Percentiles rank a stretch among this genome's conserved stretches.
phyloP scores from a whole-genome alignment of 1,140 invertebrate species.

The Drosophila simulans region DNA sequence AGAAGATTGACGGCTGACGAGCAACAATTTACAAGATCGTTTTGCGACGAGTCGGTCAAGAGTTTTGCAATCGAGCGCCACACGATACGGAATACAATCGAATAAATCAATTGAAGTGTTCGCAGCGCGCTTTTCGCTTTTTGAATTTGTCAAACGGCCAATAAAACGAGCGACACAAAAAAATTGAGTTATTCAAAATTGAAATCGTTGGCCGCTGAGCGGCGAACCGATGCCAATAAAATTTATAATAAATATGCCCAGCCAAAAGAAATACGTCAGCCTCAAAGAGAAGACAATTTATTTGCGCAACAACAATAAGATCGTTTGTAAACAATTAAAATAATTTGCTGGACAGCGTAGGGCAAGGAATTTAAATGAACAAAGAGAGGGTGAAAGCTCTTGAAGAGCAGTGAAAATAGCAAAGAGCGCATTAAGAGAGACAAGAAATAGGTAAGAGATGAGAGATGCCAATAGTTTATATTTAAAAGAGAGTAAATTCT shows the following conservation, averaged over 20 bases:
- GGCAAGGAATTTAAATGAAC: conserved; percentile 49
- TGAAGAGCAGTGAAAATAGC: conserved; percentile 14
- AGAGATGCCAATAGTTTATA: conserved; percentile 48
- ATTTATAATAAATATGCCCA: conserved; percentile 69
- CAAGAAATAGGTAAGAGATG: not conserved
- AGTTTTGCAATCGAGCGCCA: conserved; percentile 56
- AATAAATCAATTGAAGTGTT: conserved; percentile 81
- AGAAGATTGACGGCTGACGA: conserved; percentile 24
- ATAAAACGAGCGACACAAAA: conserved; percentile 59
- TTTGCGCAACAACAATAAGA: conserved; percentile 59
- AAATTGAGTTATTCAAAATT: conserved; percentile 66
- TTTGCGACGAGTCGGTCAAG: conserved; percentile 46
- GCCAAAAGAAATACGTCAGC: conserved; percentile 41
- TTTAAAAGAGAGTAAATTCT: conserved; percentile 45
- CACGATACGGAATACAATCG: conserved; percentile 52
- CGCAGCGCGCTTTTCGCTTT: conserved; percentile 40
- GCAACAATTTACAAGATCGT: conserved; percentile 66
- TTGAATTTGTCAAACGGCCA: conserved; percentile 80
- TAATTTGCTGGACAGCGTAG: conserved; percentile 61
- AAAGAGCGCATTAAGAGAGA: conserved; percentile 24
- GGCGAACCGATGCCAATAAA: conserved; percentile 61
- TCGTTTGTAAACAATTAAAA: conserved; percentile 80
- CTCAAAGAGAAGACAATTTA: conserved; percentile 53
- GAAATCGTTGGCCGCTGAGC: conserved; percentile 55
- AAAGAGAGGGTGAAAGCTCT: conserved; percentile 18